Base-by-base conservation (phyloP, 2,113 vertebrate species). In the Corythoichthys intestinalis region DNA sequence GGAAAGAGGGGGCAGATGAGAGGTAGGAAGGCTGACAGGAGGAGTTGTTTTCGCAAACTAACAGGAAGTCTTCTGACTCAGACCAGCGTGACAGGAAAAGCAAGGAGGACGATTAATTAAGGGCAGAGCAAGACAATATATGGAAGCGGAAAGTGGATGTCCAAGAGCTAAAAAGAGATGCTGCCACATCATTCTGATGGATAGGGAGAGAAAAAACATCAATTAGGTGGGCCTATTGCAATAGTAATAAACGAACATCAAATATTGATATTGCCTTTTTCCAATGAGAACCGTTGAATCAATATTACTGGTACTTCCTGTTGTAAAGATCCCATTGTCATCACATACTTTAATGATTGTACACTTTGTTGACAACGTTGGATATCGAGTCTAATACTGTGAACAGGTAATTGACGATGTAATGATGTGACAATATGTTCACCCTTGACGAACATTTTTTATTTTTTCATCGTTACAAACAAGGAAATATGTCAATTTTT, bases 1-100 rank as follows among this genome's bases (percentile, higher is more conserved):
- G 72, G 83, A 69, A 61, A 49, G 76, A 74, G 59, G 37, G 52
- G 69, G 70, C 63, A 59, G 71, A 68, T 58, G 74, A 74, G 74
- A 76, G 79, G 83, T 85, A 87, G 79, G 76, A 82, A 83, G 79
- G 77, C 80, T 84, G 86, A 81, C 79, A 75, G 79, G 83, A 79
- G 83, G 81, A 75, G 86, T 85, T 87, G 84, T 86, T 90, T 56
- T 87, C 88, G 87, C 83, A 84, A 87, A 80, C 77, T 79, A 82
- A 89, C 80, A 86, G 85, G 83, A 87, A 85, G 87, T 84, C 82
- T 70, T 83, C 80, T 82, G 83, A 83, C 77, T 89, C 83, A 82
- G 77, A 79, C 77, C 82, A 72, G 77, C 76, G 72, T 70, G 15
- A 80, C 79, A 74, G 69, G 66, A 63, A 79, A 78, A 78, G 77